A percentile compares a stretch with the other conserved stretches of the same genome.
phyloP scores from a whole-genome alignment of 2,113 vertebrate genomes.

The Neoarius graeffei region DNA sequence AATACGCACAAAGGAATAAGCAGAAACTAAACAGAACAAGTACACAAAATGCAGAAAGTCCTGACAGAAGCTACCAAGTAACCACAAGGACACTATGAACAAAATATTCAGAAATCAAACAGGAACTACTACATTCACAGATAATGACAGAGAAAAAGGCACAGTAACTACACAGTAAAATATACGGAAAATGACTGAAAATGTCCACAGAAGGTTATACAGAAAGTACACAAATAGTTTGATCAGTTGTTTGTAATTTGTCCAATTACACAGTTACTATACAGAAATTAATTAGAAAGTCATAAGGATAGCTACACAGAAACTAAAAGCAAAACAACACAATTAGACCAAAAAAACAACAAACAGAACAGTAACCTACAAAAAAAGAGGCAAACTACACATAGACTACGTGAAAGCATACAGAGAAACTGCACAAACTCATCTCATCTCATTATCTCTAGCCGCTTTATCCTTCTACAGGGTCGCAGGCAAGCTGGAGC shows the following conservation, averaged over 20 bases:
- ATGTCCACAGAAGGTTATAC: background rate
- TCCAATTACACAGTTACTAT: background rate
- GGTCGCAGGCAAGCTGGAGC: no score
- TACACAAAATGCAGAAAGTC: background rate
- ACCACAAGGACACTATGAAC: background rate
- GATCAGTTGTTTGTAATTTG: background rate
- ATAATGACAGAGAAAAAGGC: background rate
- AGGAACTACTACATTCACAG: background rate
- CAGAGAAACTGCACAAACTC: background rate
- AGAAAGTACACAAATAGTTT: background rate
- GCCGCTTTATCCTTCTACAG: no score
- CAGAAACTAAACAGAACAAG: background rate
- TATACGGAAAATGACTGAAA: background rate
- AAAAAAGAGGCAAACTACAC: background rate
- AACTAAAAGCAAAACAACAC: background rate
- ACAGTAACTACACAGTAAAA: background rate
- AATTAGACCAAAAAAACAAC: background rate
- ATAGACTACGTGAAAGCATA: background rate
- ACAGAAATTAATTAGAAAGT: no score
- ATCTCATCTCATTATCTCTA: no score
- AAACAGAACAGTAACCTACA: no score
- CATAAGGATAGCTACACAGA: background rate
- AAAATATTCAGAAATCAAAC: background rate
- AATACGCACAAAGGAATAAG: background rate
- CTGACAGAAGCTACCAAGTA: background rate